Evolutionary conservation across 2,888 invertebrate genomes (phyloP).

Genomic region (Alitta virens): DNA sequence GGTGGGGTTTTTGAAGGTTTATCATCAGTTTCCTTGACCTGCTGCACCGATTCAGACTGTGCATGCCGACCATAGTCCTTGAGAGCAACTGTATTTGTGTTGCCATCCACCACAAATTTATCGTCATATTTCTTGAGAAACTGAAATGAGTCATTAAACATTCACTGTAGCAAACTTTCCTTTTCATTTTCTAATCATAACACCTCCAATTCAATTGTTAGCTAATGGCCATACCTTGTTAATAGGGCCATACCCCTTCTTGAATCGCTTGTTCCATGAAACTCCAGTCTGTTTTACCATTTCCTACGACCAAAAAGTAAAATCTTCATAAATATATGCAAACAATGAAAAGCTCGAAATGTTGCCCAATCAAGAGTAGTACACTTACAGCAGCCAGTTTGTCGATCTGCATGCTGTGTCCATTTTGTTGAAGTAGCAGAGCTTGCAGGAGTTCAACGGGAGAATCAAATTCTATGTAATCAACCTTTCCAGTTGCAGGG

Average conservation of each 20-base stretch:
- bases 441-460: constrained; percentile 46
- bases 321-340: neutral
- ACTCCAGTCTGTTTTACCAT: constrained; percentile 51
- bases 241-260: constrained; percentile 49
- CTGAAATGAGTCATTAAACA: constrained; percentile 31
- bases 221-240: constrained; percentile 43
- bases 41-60: too few relatives aligned
- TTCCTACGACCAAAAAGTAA: constrained; percentile 37
- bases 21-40: too few relatives aligned
- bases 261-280: constrained; percentile 56
- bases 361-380: neutral
- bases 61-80: too few relatives aligned
- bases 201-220: neutral
- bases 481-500: constrained; percentile 32
- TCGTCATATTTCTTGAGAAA: constrained; percentile 44
- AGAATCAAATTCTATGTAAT: constrained; percentile 42
- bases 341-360: neutral
- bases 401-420: constrained; percentile 36
- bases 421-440: constrained; percentile 33
- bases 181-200: too few relatives aligned
- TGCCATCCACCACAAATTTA: constrained; percentile 38
- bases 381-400: constrained; percentile 43
- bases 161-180: too few relatives aligned
- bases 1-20: too few relatives aligned
- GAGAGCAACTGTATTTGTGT: too few relatives aligned